Percentiles rank a stretch among this genome's conserved stretches.
Conservation (phyloP, 2,113 vertebrate genomes). For the Alosa alosa region DNA sequence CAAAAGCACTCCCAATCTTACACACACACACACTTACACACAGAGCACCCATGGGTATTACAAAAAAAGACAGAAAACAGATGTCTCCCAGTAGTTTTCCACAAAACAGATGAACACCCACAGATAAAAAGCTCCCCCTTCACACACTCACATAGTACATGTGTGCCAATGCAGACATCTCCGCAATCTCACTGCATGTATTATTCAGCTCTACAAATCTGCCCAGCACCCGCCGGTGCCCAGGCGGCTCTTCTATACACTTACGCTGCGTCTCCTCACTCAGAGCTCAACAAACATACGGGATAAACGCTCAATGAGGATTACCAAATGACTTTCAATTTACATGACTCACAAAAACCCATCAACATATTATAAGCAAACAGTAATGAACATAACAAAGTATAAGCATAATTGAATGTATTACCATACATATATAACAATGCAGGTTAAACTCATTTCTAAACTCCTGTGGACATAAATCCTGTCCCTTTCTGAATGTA, state of each 20-base stretch:
- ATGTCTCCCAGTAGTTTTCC: neutral
- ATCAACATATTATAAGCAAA: neutral
- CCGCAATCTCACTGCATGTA: neutral
- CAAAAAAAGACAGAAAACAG: conserved; percentile 8
- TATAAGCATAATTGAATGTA: neutral
- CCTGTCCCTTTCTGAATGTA: neutral
- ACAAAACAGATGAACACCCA: neutral
- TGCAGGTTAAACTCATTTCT: neutral
- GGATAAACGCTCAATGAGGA: neutral
- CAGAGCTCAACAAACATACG: neutral
- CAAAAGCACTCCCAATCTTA: conserved; percentile 29
- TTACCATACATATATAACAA: neutral
- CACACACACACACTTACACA: conserved; percentile 30
- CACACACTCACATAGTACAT: neutral
- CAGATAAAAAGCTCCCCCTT: neutral
- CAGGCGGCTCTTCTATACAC: neutral
- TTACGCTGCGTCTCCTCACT: neutral
- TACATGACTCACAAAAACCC: neutral
- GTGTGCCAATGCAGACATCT: neutral
- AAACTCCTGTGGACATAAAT: neutral
- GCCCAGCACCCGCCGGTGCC: neutral
- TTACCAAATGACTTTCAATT: neutral
- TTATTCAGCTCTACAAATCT: neutral
- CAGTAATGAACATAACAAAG: neutral
- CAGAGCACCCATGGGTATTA: conserved; percentile 28